Percentiles rank a stretch among this genome's conserved stretches.
Conservation (phyloP, 2,113 vertebrate species). For the Saccopteryx bilineata region DNA sequence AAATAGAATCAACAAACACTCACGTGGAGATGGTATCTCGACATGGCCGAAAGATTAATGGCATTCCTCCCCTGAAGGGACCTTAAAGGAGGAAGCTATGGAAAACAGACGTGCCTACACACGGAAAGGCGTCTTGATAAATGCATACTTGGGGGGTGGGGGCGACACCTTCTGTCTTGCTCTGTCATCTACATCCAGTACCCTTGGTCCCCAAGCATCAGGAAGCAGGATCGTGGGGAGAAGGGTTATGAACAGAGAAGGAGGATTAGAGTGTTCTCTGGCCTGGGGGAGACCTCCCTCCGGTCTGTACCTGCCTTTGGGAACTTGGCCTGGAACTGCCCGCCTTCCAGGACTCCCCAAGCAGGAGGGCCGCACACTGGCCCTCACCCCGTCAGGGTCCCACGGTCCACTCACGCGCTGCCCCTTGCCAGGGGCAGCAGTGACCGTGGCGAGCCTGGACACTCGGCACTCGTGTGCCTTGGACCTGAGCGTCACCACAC, state of each 20-base stretch:
- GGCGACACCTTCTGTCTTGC: neutral
- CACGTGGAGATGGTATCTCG: slow-evolving; percentile 68
- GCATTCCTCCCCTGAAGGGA: slow-evolving; percentile 46
- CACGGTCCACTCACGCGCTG: neutral
- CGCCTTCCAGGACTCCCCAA: neutral
- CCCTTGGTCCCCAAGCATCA: neutral
- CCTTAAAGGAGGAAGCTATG: neutral
- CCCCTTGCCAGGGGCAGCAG: neutral
- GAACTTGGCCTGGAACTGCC: neutral
- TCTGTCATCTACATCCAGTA: neutral
- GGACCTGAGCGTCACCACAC: neutral
- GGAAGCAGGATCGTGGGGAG: neutral
- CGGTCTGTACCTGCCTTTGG: neutral
- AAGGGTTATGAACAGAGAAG: neutral
- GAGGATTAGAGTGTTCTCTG: neutral
- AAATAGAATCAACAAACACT: slow-evolving; percentile 77
- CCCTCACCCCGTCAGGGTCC: neutral
- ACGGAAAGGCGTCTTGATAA: neutral
- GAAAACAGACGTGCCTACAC: neutral
- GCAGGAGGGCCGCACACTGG: neutral
- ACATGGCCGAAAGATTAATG: slow-evolving; percentile 46
- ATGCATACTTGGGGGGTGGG: too few species aligned
- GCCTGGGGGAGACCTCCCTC: neutral
- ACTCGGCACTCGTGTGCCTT: neutral
- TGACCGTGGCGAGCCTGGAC: neutral